Evolutionary conservation across 2,888 invertebrate species (phyloP), one percentile per base, ranked within the genome.

Genomic region (Rhingia rostrata): DNA sequence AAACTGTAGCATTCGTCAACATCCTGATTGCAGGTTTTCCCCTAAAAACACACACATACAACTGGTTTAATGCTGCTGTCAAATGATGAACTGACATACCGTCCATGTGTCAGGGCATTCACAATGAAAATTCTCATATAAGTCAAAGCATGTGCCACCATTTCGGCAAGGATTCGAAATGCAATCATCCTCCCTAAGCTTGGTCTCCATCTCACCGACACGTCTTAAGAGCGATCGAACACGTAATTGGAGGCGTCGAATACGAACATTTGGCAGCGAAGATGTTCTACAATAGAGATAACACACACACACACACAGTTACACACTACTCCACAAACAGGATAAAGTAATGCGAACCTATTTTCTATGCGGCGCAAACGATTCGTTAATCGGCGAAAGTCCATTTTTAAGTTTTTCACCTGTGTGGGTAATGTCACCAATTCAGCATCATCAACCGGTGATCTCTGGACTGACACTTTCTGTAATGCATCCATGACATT

Each of bases 1-100:
- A 95, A 95, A 88, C 93, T 93, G 0, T 93, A 92, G 90, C 99
- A 98, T 92, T 98, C 98, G 89, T 99, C 95, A 0, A 98, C 95
- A 90, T 98, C 98, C 0, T 91, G 90, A 66, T 94, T 94, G 90
- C 98, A 98, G 0, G 91, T 92, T n/a, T 91, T 88, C 0, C 97
- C 97, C 95, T 91, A 35, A n/a, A 67, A 45, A 74, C n/a, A 60
- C 4, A 54, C 7, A 39, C 63, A 35, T 6, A 61, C 3, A 14
- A 37, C 6, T 35, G 32, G 30, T 6, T 4, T 7, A 14, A 9
- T 7, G n/a, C 7, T 10, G 10, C 4, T 10, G 6, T 4, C n/a
- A 51, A 12, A 32, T 3, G 7, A 5, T 4, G 35, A 6, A 2
- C 35, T 37, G 4, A 87, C 89, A 83, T 82, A 91, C 91, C 87